These are phyloP conservation scores for Mus minutoides DNA, from an alignment of 2,797 vertebrate species.

Conservation along the genomic window DNA sequence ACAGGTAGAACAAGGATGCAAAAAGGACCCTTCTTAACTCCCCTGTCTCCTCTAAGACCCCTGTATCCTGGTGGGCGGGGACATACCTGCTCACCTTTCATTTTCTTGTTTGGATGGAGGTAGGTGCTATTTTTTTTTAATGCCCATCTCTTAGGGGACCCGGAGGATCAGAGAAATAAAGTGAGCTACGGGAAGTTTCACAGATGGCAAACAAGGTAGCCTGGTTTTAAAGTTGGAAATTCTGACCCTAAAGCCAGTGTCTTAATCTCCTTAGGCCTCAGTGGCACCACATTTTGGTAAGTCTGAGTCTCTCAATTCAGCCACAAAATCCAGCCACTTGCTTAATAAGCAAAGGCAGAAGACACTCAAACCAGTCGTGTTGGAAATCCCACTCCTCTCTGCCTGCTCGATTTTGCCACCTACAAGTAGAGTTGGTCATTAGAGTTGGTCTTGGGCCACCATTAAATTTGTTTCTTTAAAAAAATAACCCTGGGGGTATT, in stretches of 20 bases:
- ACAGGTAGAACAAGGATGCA: background rate
- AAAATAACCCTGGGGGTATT: background rate
- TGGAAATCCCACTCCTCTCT: background rate
- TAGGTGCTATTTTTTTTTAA: too few species aligned
- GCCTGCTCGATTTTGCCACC: conserved; percentile 24
- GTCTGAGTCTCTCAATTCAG: background rate
- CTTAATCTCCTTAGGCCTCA: background rate
- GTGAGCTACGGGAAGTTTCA: background rate
- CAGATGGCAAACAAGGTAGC: background rate
- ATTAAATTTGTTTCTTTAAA: background rate
- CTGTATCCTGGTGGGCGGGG: background rate
- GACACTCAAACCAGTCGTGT: fast-evolving
- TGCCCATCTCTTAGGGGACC: background rate
- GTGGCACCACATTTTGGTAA: background rate
- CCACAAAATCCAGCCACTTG: background rate
- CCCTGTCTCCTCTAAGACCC: fast-evolving
- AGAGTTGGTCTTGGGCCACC: background rate
- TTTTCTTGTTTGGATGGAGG: background rate
- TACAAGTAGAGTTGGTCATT: background rate
- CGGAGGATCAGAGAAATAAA: background rate
- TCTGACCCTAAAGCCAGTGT: background rate
- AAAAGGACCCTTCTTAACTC: background rate
- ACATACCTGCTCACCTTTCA: background rate
- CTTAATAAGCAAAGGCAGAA: background rate
- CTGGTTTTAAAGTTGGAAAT: background rate